Percentiles rank a stretch among this genome's conserved stretches.
phyloP scores from a whole-genome alignment of 2,797 vertebrate genomes.

The Oceanodroma leucorhoa region DNA sequence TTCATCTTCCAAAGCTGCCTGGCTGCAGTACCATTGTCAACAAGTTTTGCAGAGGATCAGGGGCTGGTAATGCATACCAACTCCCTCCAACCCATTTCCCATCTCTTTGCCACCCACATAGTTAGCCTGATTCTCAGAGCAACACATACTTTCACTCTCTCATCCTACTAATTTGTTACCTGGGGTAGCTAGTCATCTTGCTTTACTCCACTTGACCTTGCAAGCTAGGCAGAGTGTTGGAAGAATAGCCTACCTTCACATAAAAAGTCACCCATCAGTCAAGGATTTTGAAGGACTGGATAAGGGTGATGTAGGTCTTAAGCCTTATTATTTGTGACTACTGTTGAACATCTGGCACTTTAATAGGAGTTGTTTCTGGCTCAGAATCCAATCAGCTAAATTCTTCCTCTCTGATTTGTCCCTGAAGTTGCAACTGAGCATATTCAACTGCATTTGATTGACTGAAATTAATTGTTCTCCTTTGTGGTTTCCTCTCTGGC shows the following conservation, averaged over 20 bases:
- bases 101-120: conserved; percentile 42
- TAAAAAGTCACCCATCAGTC: background rate
- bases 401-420: conserved; percentile 33
- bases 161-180: conserved; percentile 7
- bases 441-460: conserved; percentile 24
- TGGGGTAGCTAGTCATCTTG: conserved; percentile 1
- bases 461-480: conserved; percentile 21
- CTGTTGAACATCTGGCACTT: conserved; percentile 58
- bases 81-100: conserved; percentile 52
- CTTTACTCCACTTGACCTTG: conserved; percentile 2
- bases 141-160: conserved; percentile 24
- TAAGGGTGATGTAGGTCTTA: conserved; percentile 13
- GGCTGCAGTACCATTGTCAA: conserved; percentile 42
- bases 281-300: conserved; percentile 4
- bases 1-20: conserved; percentile 44
- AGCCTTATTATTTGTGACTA: conserved; percentile 44
- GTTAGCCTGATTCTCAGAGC: conserved; percentile 20
- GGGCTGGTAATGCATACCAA: conserved; percentile 11
- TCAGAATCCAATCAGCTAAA: conserved; percentile 45
- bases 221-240: background rate
- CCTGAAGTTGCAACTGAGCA: conserved; percentile 38
- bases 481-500: background rate
- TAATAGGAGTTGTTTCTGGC: conserved; percentile 18
- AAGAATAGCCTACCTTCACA: conserved; percentile 2
- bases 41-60: conserved; percentile 57